These are phyloP conservation scores for Stichopus horrens DNA, from an alignment of 53 echinoderm and acorn worm genomes.

Conservation along the genomic window DNA sequence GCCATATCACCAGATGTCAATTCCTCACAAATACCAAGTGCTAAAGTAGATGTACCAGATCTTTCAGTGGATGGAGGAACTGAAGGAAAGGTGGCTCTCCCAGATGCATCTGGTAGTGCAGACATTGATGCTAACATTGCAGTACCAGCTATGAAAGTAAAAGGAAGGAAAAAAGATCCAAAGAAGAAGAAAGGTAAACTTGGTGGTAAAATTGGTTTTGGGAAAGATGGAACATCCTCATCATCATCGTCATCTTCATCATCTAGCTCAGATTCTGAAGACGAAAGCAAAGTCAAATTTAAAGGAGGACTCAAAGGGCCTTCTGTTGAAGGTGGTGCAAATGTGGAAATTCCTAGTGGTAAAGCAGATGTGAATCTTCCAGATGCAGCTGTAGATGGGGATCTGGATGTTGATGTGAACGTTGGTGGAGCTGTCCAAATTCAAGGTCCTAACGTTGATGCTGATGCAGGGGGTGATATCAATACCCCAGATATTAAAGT, in stretches of 20 bases:
- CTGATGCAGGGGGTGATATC: slow-evolving; percentile 35
- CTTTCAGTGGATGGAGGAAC: slow-evolving; percentile 44
- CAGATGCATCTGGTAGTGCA: slow-evolving; percentile 19
- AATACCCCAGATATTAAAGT: not conserved
- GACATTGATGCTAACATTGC: not conserved
- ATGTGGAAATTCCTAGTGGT: slow-evolving; percentile 5
- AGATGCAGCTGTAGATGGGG: slow-evolving; percentile 52
- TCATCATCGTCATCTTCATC: slow-evolving; percentile 57
- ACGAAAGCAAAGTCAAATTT: slow-evolving; percentile 56
- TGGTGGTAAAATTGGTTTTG: slow-evolving; percentile 56
- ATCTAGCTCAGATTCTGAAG: slow-evolving; percentile 44
- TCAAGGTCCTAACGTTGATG: slow-evolving; percentile 52
- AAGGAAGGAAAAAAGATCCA: slow-evolving; percentile 48
- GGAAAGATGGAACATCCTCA: slow-evolving; percentile 53
- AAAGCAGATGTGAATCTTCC: slow-evolving; percentile 12
- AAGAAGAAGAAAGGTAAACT: slow-evolving; percentile 49
- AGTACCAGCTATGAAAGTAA: slow-evolving; percentile 6
- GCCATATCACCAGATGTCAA: slow-evolving; percentile 40
- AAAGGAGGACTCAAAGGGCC: slow-evolving; percentile 56
- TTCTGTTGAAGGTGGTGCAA: not conserved
- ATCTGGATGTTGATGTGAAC: slow-evolving; percentile 21
- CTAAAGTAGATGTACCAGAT: slow-evolving; percentile 17
- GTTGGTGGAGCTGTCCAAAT: slow-evolving; percentile 24
- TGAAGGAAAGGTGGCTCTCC: slow-evolving; percentile 51
- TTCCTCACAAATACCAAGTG: slow-evolving; percentile 42